These are phyloP conservation scores for Amphipoea oculea DNA, from an alignment of 2,888 invertebrate genomes.

Conservation along the genomic window DNA sequence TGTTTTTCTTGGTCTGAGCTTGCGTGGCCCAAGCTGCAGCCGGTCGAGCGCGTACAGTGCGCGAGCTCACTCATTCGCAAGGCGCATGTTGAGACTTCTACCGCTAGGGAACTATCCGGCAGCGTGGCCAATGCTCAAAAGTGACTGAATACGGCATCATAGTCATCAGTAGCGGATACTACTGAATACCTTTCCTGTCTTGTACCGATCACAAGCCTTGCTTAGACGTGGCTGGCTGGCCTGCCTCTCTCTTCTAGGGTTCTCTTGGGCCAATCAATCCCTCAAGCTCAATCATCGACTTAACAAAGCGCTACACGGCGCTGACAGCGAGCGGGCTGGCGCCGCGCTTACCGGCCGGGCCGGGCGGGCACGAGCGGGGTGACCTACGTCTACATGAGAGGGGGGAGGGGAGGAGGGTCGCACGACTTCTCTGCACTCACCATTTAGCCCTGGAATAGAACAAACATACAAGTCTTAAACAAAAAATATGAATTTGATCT, in stretches of 20 bases:
- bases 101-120: not conserved
- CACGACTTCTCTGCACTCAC: conserved; percentile 73
- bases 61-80: not conserved
- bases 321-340: not conserved
- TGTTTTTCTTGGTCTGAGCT: not conserved
- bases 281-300: not conserved
- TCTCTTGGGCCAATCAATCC: not conserved
- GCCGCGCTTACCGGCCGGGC: too few species aligned
- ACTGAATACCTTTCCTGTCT: not conserved
- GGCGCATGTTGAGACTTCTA: too few species aligned
- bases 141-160: not conserved
- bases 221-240: not conserved
- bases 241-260: not conserved
- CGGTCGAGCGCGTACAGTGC: too few species aligned
- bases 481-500: not conserved
- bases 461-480: conserved; percentile 43
- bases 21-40: not conserved
- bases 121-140: not conserved
- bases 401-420: not conserved
- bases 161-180: not conserved
- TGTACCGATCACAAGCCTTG: not conserved
- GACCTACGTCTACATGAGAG: not conserved
- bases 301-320: not conserved
- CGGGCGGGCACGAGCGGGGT: not conserved
- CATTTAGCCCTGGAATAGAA: conserved; percentile 85